Evolutionary conservation across 2,113 vertebrate genomes (phyloP).

Genomic region (Semnornis frantzii): DNA sequence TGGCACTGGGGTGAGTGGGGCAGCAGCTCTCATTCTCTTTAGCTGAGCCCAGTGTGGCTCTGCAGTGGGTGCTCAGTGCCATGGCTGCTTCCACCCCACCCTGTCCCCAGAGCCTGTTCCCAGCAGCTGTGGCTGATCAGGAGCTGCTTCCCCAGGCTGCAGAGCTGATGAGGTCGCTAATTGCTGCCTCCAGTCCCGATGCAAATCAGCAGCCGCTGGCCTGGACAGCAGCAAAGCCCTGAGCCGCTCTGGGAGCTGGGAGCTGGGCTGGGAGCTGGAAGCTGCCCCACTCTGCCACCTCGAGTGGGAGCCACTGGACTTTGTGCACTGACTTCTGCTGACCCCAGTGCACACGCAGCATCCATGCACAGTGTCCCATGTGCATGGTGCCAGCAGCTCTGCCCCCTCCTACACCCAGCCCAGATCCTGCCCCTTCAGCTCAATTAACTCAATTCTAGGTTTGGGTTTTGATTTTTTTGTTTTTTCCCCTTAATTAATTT

Average conservation of each 20-base stretch:
- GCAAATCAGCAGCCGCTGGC: neutral
- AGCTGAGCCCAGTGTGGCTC: neutral
- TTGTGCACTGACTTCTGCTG: rapidly evolving
- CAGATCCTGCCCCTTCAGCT: neutral
- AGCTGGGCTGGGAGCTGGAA: no score
- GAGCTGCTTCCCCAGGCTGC: conserved; percentile 22
- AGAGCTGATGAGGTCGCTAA: conserved; percentile 12
- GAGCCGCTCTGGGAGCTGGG: neutral
- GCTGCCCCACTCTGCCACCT: neutral
- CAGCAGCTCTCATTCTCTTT: no score
- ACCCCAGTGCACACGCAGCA: rapidly evolving
- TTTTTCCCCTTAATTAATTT: neutral
- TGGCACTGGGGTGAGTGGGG: neutral
- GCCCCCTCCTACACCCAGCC: neutral
- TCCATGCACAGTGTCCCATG: rapidly evolving
- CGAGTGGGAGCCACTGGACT: neutral
- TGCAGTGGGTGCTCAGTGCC: rapidly evolving
- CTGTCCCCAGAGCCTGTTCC: neutral
- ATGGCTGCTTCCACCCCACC: neutral
- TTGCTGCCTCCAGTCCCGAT: conserved; percentile 25
- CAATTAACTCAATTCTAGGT: rapidly evolving
- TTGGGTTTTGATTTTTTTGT: no score
- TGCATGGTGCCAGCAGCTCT: rapidly evolving
- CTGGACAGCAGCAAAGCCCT: neutral
- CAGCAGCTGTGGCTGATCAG: neutral